These are phyloP conservation scores for Tangara arthus DNA, from an alignment of 2,797 vertebrate species.

Conservation along the genomic window DNA sequence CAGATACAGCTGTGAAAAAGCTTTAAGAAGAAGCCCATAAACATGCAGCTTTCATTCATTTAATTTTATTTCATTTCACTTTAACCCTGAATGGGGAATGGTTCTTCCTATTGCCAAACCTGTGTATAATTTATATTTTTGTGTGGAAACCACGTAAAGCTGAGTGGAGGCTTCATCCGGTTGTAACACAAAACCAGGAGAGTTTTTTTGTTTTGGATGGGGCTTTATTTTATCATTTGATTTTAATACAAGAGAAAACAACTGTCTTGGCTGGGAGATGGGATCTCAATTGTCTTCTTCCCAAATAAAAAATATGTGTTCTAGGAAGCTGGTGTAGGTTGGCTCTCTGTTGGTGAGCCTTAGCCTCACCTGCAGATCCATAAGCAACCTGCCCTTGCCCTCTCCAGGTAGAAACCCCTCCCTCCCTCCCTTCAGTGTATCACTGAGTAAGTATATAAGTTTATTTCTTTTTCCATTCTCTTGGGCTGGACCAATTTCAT, in stretches of 20 bases:
- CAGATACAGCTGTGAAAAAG: not conserved
- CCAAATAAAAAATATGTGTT: not conserved
- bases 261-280: not conserved
- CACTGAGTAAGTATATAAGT: not conserved
- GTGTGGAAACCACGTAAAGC: not conserved
- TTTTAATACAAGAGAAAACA: constrained; percentile 10
- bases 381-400: not conserved
- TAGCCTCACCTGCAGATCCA: not conserved
- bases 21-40: not conserved
- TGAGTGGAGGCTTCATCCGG: not conserved
- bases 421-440: not conserved
- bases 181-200: not conserved
- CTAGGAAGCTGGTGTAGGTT: not conserved
- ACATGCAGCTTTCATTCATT: not conserved
- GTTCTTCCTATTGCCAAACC: not conserved
- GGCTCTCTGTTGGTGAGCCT: not conserved
- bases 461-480: not conserved
- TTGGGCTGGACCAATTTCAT: not conserved
- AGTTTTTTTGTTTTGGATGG: not conserved
- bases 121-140: not conserved
- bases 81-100: not conserved
- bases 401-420: not conserved
- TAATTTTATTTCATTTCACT: not conserved
- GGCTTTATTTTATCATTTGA: not conserved
- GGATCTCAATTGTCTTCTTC: not conserved